Evolutionary conservation across 2,797 vertebrate species (phyloP).

Genomic region (Rallus crepitans): DNA sequence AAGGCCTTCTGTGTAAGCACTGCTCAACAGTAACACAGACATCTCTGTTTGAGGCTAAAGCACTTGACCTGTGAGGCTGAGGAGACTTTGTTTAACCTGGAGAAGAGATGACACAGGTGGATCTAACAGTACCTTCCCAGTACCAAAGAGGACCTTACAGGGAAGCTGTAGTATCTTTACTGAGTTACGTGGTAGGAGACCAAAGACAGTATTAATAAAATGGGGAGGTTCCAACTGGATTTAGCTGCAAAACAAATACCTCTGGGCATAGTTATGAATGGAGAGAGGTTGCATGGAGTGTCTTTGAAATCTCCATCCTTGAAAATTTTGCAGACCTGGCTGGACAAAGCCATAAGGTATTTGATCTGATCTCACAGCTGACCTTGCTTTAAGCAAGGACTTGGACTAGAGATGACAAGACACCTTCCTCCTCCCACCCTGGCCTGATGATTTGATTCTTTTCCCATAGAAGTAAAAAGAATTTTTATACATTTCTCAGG

Average conservation of each 20-base stretch:
- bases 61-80: neutral
- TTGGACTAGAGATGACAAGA: neutral
- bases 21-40: too few relatives aligned
- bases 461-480: neutral
- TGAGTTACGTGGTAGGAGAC: neutral
- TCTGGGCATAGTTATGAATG: neutral
- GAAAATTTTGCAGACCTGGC: neutral
- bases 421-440: rapidly evolving
- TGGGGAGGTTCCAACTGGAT: neutral
- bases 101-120: neutral
- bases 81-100: neutral
- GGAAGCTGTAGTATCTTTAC: neutral
- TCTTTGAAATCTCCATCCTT: neutral
- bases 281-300: neutral
- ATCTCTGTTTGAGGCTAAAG: neutral
- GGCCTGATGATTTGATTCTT: neutral
- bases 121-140: neutral
- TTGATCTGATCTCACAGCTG: neutral
- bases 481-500: neutral
- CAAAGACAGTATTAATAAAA: neutral
- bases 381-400: neutral
- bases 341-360: neutral
- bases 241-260: neutral
- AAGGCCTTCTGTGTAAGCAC: too few relatives aligned
- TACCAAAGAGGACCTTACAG: neutral